Evolutionary conservation across 2,888 invertebrate genomes (phyloP).

Genomic region (Mesodorylaimus sp.): DNA sequence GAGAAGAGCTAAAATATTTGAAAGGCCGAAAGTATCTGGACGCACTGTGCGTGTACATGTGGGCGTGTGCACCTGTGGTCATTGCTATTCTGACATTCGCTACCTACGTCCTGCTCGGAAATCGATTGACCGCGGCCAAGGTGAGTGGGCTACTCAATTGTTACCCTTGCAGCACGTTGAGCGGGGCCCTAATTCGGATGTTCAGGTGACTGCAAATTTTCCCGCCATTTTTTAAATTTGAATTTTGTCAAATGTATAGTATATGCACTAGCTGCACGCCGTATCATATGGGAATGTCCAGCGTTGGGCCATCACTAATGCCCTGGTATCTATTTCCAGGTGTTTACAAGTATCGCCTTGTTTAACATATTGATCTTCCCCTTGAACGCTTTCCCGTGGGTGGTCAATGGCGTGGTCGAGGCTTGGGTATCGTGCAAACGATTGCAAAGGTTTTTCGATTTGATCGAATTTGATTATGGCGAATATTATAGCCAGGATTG

Average conservation of each 20-base stretch:
- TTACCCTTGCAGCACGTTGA: neutral
- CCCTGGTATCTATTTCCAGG: no score
- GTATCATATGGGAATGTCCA: no score
- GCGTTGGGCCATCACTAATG: no score
- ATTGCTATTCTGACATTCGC: constrained; percentile 51
- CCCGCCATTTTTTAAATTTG: no score
- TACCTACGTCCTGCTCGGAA: constrained; percentile 43
- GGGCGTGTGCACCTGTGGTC: constrained; percentile 88
- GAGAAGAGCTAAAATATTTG: constrained; percentile 32
- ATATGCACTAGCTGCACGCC: no score
- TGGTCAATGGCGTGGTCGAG: constrained; percentile 81
- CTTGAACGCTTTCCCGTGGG: constrained; percentile 94
- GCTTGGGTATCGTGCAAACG: constrained; percentile 82
- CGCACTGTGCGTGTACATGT: constrained; percentile 89
- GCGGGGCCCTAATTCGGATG: no score
- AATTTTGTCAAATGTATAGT: no score
- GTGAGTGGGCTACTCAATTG: constrained; percentile 39
- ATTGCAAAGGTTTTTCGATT: constrained; percentile 52
- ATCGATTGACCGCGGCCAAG: constrained; percentile 59
- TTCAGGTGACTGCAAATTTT: no score
- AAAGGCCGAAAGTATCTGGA: constrained; percentile 75
- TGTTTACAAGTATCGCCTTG: constrained; percentile 80
- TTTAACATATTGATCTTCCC: constrained; percentile 89
- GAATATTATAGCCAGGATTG: constrained; percentile 11
- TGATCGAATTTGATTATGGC: constrained; percentile 9